A percentile compares a stretch with the other conserved stretches of the same genome.
phyloP scores from a whole-genome alignment of 23 tunicate species.

The Ciona savignyi region DNA sequence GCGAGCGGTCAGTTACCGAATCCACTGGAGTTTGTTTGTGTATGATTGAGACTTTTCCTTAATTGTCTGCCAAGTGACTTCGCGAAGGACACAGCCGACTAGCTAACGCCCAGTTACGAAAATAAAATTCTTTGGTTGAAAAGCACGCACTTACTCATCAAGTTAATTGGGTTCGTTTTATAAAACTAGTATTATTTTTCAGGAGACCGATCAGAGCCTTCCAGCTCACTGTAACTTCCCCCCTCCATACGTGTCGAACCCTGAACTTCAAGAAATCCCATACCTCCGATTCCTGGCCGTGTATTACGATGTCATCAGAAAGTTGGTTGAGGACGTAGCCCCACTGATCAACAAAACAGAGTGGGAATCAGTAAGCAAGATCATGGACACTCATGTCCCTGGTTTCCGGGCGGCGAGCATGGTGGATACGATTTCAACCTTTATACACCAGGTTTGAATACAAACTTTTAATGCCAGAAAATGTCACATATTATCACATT shows the following conservation, averaged over 20 bases:
- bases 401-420: constrained; percentile 38
- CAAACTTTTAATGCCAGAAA: no score
- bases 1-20: no score
- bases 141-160: neutral
- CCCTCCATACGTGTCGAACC: constrained; percentile 27
- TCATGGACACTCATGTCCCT: constrained; percentile 47
- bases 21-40: no score
- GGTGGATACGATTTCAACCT: constrained; percentile 62
- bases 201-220: neutral
- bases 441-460: constrained; percentile 80
- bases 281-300: constrained; percentile 34
- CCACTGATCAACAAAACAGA: constrained; percentile 19
- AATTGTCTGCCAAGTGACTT: no score
- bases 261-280: constrained; percentile 32
- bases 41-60: no score
- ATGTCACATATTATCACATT: no score
- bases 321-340: constrained; percentile 18
- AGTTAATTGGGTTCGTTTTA: no score
- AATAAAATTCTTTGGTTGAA: no score
- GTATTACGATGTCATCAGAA: constrained; percentile 40
- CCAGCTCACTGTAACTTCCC: constrained; percentile 21
- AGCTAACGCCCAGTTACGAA: no score
- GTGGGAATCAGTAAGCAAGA: constrained; percentile 24
- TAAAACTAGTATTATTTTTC: neutral
- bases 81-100: no score